A percentile compares a stretch with the other conserved stretches of the same genome.
These are phyloP conservation scores for Drosophila differens DNA, from an alignment of 2,888 invertebrate species.

Conservation along the genomic window DNA sequence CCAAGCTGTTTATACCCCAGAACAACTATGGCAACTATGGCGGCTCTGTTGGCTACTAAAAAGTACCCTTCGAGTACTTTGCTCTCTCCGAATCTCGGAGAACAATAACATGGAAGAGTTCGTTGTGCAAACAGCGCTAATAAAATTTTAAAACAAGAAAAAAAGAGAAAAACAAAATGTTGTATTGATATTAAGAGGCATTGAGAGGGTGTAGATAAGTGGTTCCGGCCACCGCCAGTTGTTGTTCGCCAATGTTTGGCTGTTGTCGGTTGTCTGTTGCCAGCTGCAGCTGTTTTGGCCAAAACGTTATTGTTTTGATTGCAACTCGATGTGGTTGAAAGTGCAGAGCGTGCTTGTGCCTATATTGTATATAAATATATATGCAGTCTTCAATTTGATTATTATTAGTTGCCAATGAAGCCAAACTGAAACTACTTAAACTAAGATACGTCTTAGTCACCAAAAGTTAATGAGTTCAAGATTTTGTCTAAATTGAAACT, in stretches of 20 bases:
- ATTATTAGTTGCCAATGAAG: neutral
- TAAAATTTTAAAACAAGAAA: slow-evolving; percentile 30
- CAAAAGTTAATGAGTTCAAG: neutral
- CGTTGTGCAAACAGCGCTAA: slow-evolving; percentile 35
- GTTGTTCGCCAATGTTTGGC: slow-evolving; percentile 24
- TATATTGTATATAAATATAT: neutral
- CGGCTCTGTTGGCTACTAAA: slow-evolving; percentile 33
- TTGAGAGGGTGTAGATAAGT: slow-evolving; percentile 27
- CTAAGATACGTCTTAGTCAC: neutral
- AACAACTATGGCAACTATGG: slow-evolving; percentile 61
- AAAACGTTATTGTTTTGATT: slow-evolving; percentile 27
- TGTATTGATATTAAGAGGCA: slow-evolving; percentile 16
- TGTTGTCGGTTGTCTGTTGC: neutral
- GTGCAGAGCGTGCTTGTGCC: slow-evolving; percentile 35
- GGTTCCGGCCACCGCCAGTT: slow-evolving; percentile 42
- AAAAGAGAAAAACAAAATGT: neutral
- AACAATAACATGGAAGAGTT: slow-evolving; percentile 16
- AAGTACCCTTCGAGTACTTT: slow-evolving; percentile 34
- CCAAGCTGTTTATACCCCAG: slow-evolving; percentile 75
- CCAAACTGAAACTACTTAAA: neutral
- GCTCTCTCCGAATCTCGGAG: neutral
- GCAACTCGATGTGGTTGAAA: slow-evolving; percentile 14
- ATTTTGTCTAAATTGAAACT: neutral
- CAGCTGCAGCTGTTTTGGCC: slow-evolving; percentile 41
- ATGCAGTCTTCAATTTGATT: slow-evolving; percentile 4